Evolutionary conservation across 2,888 invertebrate species (phyloP).

Genomic region (Xestia ashworthii): DNA sequence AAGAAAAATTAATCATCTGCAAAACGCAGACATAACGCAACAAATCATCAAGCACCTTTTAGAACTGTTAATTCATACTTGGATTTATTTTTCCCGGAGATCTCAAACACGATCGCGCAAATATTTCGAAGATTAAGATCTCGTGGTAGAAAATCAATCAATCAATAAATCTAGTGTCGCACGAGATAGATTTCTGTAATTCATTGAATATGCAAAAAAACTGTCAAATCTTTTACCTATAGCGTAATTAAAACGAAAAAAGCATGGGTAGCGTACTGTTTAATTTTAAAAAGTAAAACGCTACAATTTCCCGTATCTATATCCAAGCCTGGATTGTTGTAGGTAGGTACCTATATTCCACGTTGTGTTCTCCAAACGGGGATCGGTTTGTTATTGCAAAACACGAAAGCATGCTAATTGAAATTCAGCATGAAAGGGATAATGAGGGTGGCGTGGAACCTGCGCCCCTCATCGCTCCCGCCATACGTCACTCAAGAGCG

Average conservation of each 20-base stretch:
- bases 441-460: slow-evolving; percentile 81
- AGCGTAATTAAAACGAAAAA: not conserved
- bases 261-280: not conserved
- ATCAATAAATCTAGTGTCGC: not conserved
- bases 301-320: slow-evolving; percentile 23
- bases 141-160: not conserved
- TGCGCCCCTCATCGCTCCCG: slow-evolving; percentile 69
- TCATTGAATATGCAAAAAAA: not conserved
- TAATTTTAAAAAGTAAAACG: not conserved
- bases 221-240: not conserved
- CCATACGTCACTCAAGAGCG: slow-evolving; percentile 78
- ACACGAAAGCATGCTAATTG: slow-evolving; percentile 89
- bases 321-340: slow-evolving; percentile 29
- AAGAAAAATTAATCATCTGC: not conserved
- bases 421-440: slow-evolving; percentile 91
- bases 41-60: not conserved
- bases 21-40: not conserved
- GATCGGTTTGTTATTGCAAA: slow-evolving; percentile 85
- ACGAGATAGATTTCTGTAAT: not conserved
- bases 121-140: not conserved
- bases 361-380: slow-evolving; percentile 77
- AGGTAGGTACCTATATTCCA: slow-evolving; percentile 41
- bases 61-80: not conserved
- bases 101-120: not conserved
- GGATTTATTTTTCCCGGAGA: not conserved